Evolutionary conservation across 53 echinoderm and acorn worm species (phyloP).

Genomic region (Stichopus horrens): DNA sequence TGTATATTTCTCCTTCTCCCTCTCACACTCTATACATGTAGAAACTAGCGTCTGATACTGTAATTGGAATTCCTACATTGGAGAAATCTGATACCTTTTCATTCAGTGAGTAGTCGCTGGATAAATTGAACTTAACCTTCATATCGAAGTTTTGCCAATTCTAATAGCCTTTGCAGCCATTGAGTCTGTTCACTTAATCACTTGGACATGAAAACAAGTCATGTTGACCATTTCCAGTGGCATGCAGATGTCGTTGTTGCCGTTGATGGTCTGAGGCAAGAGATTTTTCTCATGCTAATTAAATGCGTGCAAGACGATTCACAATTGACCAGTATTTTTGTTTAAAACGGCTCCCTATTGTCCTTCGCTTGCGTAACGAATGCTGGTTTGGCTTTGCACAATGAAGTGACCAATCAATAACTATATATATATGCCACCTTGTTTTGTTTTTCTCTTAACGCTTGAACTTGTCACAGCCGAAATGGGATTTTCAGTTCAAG

Average conservation of each 20-base stretch:
- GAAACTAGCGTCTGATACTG: background rate
- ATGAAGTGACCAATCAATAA: slow-evolving; percentile 24
- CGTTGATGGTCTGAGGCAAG: too few relatives aligned
- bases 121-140: background rate
- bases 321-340: slow-evolving; percentile 10
- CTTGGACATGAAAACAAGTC: too few relatives aligned
- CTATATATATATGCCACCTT: slow-evolving; percentile 9
- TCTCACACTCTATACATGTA: background rate
- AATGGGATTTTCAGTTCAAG: slow-evolving; percentile 37
- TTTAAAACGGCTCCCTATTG: background rate
- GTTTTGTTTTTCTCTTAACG: background rate
- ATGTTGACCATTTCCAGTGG: too few relatives aligned
- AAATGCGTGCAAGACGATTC: background rate
- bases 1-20: background rate
- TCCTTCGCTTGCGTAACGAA: slow-evolving; percentile 4
- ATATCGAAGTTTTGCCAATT: too few relatives aligned
- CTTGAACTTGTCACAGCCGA: slow-evolving; percentile 17
- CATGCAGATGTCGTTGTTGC: too few relatives aligned
- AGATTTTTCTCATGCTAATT: background rate
- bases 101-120: background rate
- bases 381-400: slow-evolving; percentile 23
- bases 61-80: background rate
- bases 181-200: too few relatives aligned
- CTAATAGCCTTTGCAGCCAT: too few relatives aligned
- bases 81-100: background rate